Evolutionary conservation across 2,888 invertebrate species (phyloP).

Genomic region (Dexiosoma caninum): DNA sequence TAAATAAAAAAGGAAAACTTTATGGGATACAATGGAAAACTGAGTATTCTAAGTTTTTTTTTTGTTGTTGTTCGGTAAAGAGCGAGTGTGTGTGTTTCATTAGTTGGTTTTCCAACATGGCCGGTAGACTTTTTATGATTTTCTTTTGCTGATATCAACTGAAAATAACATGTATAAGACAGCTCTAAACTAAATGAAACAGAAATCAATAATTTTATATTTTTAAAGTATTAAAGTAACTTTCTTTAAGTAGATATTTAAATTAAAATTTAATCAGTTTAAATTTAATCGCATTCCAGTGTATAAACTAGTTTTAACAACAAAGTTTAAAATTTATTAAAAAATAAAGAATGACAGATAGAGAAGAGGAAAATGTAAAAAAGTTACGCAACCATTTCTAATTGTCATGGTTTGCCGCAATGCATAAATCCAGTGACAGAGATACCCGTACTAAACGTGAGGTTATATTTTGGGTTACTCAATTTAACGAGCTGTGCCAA

Average conservation of each 20-base stretch:
- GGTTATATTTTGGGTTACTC: conserved; percentile 59
- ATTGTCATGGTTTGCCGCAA: conserved; percentile 70
- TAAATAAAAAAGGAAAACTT: conserved; percentile 49
- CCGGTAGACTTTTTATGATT: conserved; percentile 47
- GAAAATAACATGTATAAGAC: background rate
- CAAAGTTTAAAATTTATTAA: conserved; percentile 18
- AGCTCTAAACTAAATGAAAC: conserved; percentile 47
- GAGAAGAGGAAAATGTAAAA: background rate
- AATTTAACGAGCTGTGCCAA: conserved; percentile 33
- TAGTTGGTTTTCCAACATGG: conserved; percentile 34
- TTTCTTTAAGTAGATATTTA: background rate
- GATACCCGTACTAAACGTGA: conserved; percentile 59
- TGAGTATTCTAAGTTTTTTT: conserved; percentile 48
- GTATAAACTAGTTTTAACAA: conserved; percentile 28
- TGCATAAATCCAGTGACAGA: conserved; percentile 68
- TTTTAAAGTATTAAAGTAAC: background rate
- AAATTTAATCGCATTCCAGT: conserved; percentile 27
- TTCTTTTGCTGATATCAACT: background rate
- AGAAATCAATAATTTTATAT: conserved; percentile 49
- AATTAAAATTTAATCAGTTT: conserved; percentile 32
- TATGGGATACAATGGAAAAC: conserved; percentile 33
- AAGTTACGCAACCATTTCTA: conserved; percentile 67
- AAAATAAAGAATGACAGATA: background rate
- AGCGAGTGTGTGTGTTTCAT: conserved; percentile 2
- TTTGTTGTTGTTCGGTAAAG: background rate